Base-by-base conservation (phyloP, 2,797 vertebrate species). In the Eulemur coronatus region DNA sequence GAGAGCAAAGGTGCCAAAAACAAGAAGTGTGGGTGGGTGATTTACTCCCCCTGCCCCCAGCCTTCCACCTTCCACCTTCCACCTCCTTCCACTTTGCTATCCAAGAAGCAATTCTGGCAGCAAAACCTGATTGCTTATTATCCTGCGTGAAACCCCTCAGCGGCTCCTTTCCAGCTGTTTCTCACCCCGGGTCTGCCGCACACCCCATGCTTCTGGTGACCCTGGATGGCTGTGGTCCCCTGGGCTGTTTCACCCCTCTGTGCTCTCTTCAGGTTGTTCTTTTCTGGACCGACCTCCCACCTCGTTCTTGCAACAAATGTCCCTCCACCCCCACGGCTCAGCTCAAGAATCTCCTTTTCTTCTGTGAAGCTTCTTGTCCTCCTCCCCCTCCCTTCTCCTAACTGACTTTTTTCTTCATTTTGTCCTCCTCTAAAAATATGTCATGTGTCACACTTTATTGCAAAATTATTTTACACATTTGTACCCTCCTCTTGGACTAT, bases 351-450 rank as follows among this genome's bases (percentile, higher is more conserved):
- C 57, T 52, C 65, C 70, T 61, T 46, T 2, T 50, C 65, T 35
- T 57, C 35, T 20, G 18, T 35, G 41, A 78, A 30, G 33, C n/a
- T 79, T 52, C 57, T 26, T 46, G 41, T 70, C 0, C 73, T 38
- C 26, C 70, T 41, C 35, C 14, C 50, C 33, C 15, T 76, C 30
- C 43, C 50, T 82, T 59, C 63, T 86, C n/a, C 46, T 22, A 61
- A 57, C 20, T 30, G 18, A 75, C 33, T 4, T 82, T 79, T 82
- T 52, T 52, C 88, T 92, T 95, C 46, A 33, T 78, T 69, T 30
- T 61, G 17, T 55, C 67, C 38, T 35, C n/a, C 11, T 85, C 72
- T 72, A 69, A 91, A 61, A 30, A 61, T 7, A 10, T 8, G 59
- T 46, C 52, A 46, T 26, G 2, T 52, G 11, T 28, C 63, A 20